phyloP scores from a whole-genome alignment of 2,888 invertebrate species.

The Dione juno region DNA sequence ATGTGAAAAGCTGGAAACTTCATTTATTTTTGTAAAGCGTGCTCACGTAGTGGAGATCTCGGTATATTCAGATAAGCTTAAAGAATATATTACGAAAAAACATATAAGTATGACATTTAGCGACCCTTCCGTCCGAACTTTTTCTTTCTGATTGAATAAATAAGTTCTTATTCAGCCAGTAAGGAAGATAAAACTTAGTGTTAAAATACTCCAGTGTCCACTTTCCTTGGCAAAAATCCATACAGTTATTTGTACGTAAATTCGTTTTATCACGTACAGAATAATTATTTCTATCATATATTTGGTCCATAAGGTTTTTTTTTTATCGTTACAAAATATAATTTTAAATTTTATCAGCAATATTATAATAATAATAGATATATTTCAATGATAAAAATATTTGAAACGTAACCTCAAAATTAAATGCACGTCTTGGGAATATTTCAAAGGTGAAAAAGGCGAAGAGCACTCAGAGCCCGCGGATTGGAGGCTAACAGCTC shows the following conservation, averaged over 20 bases:
- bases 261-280: too few relatives aligned
- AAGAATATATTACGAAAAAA: neutral
- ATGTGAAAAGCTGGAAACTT: slow-evolving; percentile 30
- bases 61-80: neutral
- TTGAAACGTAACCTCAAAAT: slow-evolving; percentile 1
- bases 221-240: too few relatives aligned
- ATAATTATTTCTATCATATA: too few relatives aligned
- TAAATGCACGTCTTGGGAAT: slow-evolving; percentile 11
- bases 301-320: too few relatives aligned
- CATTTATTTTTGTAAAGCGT: slow-evolving; percentile 21
- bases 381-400: neutral
- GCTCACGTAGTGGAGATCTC: neutral
- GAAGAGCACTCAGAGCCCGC: slow-evolving; percentile 35
- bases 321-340: too few relatives aligned
- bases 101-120: neutral
- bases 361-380: neutral
- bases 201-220: neutral
- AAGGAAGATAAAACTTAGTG: neutral
- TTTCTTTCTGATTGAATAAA: too few relatives aligned
- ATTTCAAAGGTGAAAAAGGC: slow-evolving; percentile 34
- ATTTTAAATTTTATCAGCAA: too few relatives aligned
- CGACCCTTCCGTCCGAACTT: too few relatives aligned
- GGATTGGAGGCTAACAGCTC: slow-evolving; percentile 60
- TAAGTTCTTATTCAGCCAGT: too few relatives aligned
- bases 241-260: too few relatives aligned